Conservation (phyloP, 1,140 invertebrate species). For the Maniola jurtina region DNA sequence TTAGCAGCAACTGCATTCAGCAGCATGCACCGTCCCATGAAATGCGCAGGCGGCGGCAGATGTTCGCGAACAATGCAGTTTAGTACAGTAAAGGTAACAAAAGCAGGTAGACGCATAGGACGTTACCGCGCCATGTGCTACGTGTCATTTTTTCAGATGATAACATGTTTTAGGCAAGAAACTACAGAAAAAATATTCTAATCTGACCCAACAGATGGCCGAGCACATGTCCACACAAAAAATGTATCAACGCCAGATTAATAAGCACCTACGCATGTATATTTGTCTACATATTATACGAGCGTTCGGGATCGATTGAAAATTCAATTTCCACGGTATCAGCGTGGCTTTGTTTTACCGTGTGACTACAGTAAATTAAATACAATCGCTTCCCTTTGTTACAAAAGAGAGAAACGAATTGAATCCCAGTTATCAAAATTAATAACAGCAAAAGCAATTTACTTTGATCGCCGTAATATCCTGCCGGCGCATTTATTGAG, state of each 20-base stretch:
- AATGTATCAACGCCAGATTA: conserved; percentile 29
- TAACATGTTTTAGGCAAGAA: conserved; percentile 70
- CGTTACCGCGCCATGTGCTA: conserved; percentile 65
- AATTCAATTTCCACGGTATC: conserved; percentile 52
- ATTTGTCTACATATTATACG: no score
- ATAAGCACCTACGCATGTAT: conserved; percentile 12
- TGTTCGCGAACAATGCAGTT: conserved; percentile 53
- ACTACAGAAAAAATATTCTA: conserved; percentile 61
- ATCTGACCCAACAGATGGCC: conserved; percentile 73
- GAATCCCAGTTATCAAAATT: conserved; percentile 78
- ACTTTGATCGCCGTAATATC: conserved; percentile 73
- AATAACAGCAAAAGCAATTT: conserved; percentile 76
- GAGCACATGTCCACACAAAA: conserved; percentile 64
- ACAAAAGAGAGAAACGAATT: conserved; percentile 77
- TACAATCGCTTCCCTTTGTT: conserved; percentile 76
- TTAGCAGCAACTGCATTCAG: conserved; percentile 39
- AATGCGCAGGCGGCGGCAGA: conserved; percentile 66
- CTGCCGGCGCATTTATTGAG: conserved; percentile 64
- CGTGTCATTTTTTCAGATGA: conserved; percentile 72
- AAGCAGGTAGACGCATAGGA: conserved; percentile 67
- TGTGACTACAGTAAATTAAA: conserved; percentile 66
- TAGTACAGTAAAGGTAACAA: conserved; percentile 57
- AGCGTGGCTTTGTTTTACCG: conserved; percentile 27
- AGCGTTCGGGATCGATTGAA: conserved; percentile 32
- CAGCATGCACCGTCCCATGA: conserved; percentile 17